Evolutionary conservation across 2,113 vertebrate genomes (phyloP).

Genomic region (Leptosomus discolor): DNA sequence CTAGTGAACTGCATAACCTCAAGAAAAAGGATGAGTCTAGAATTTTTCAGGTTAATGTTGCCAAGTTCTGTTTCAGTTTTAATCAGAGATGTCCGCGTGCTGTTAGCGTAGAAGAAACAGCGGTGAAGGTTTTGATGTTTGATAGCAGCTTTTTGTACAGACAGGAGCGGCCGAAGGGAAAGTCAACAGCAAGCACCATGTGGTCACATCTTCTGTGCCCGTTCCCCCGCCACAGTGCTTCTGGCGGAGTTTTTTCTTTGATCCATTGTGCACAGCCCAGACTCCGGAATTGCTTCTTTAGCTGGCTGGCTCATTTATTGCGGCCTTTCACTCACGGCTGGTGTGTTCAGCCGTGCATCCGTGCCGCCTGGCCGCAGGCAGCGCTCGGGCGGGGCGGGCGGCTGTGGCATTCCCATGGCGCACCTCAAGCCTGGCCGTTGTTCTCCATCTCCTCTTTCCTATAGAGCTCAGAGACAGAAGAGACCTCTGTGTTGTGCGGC

Average conservation of each 20-base stretch:
- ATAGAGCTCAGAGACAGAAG: neutral
- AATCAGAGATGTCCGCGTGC: neutral
- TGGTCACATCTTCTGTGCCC: neutral
- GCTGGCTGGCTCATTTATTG: neutral
- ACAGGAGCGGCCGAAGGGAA: neutral
- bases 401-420: rapidly evolving
- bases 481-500: neutral
- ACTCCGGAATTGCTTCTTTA: neutral
- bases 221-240: neutral
- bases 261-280: neutral
- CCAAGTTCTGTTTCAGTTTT: neutral
- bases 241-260: neutral
- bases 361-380: neutral
- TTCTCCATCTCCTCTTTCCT: neutral
- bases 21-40: neutral
- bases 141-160: neutral
- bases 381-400: neutral
- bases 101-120: neutral
- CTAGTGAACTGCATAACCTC: neutral
- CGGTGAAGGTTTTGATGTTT: neutral
- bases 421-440: neutral
- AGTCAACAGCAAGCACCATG: neutral
- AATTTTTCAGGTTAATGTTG: neutral
- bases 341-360: too few species aligned
- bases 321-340: neutral